Evolutionary conservation across 2,797 vertebrate genomes (phyloP).

Genomic region (Ataeniobius toweri): DNA sequence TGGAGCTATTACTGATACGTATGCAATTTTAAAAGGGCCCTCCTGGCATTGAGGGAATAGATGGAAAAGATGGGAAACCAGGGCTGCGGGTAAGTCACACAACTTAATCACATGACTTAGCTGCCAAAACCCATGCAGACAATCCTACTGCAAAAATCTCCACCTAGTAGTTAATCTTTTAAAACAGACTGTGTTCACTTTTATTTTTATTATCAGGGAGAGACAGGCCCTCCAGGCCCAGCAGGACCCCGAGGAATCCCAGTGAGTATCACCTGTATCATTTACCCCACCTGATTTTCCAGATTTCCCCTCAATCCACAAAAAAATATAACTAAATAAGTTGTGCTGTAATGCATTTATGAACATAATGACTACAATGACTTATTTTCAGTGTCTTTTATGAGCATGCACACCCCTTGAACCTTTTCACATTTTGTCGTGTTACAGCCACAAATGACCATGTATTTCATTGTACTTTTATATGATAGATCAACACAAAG

Average conservation of each 20-base stretch:
- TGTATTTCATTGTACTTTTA: neutral
- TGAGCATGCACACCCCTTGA: neutral
- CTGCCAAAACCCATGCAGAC: conserved; percentile 1
- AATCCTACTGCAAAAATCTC: conserved; percentile 8
- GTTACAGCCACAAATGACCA: neutral
- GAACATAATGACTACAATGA: no score
- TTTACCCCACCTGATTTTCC: conserved; percentile 13
- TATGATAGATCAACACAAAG: no score
- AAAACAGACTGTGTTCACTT: conserved; percentile 15
- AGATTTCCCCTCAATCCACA: neutral
- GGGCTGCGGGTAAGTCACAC: conserved; percentile 83
- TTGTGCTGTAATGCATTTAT: no score
- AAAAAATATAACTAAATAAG: neutral
- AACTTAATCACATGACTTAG: conserved; percentile 1
- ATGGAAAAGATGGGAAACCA: conserved; percentile 93
- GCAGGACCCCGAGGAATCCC: conserved; percentile 89
- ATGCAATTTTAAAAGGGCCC: conserved; percentile 81
- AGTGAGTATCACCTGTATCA: conserved; percentile 78
- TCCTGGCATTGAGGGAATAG: conserved; percentile 89
- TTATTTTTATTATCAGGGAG: conserved; percentile 80
- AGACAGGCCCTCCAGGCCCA: conserved; percentile 83
- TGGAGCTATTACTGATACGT: conserved; percentile 5
- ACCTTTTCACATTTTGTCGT: neutral
- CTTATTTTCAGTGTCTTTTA: neutral
- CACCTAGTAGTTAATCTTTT: conserved; percentile 29